Evolutionary conservation across 2,113 vertebrate species (phyloP), one percentile per base, ranked within the genome.

Genomic region (Ictidomys tridecemlineatus): DNA sequence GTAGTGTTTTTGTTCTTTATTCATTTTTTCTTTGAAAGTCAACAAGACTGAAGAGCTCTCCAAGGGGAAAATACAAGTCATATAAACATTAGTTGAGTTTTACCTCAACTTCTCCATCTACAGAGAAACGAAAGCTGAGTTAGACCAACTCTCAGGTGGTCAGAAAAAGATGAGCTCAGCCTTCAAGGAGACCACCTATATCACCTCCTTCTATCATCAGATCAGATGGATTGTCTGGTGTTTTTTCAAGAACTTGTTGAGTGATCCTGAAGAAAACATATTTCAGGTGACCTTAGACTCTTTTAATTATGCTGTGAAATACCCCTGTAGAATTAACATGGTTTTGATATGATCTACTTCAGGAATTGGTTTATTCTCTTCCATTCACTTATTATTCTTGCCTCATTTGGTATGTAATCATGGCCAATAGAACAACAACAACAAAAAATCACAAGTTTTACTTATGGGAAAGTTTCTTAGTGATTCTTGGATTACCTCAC

Each of bases 211-310:
- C 98, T 77, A 96, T 28, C 99, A 99, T 30, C 99, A 99, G 98
- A 98, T 99, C 97, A 99, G 95, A 88, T 99, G 99, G 99, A 98
- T 99, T 90, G 98, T 99, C 18, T 99, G 93, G 91, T 99, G 99
- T 79, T 99, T 99, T 0, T 99, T 99, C 28, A 67, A 67, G 58
- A 61, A 61, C 65, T 30, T 65, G 10, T 28, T 67, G 30, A 10
- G 10, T 63, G 99, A 98, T 99, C 99, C 37, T 99, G 99, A 24
- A 1, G 58, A 61, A 22, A 61, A 61, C 22, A 32, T 8, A 39
- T 99, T 99, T 77, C 99, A 99, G 99, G 99, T 99, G 98, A 98
- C 0, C 0, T 3, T 10, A 74, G 30, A 0, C 34, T 5, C 32
- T 61, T 28, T 61, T 5, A 8, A 83, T 34, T 76, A 34, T 73